Percentiles rank a stretch among this genome's conserved stretches.
Evolutionary conservation across 2,797 vertebrate species (phyloP).

Genomic region (Limnodromus scolopaceus): DNA sequence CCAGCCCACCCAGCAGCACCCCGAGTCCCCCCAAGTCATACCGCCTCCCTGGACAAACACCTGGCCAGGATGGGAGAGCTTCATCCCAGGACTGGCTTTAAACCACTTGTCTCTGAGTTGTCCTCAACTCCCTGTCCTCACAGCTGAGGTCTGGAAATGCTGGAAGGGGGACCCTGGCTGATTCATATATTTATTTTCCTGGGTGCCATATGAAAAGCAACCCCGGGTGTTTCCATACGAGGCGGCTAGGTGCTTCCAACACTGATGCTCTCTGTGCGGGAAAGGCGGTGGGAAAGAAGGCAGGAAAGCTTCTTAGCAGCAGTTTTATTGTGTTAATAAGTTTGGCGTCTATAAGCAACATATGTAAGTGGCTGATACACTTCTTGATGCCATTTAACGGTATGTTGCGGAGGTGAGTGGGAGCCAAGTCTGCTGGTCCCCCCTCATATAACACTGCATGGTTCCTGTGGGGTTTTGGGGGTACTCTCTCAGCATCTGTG

Average conservation of each 20-base stretch:
- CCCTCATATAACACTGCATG: accelerated
- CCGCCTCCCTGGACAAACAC: background rate
- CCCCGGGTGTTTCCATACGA: background rate
- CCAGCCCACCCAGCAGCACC: background rate
- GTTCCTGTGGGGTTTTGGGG: accelerated
- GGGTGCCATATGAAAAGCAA: background rate
- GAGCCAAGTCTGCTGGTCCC: background rate
- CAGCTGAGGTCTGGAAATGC: background rate
- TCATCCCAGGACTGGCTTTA: background rate
- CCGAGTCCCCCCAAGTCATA: accelerated
- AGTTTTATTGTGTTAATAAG: background rate
- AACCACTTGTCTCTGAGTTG: accelerated
- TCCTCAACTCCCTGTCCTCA: background rate
- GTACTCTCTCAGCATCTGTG: accelerated
- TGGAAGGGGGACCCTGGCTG: background rate
- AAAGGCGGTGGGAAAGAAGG: background rate
- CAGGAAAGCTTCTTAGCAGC: background rate
- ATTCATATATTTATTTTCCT: accelerated
- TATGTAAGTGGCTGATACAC: background rate
- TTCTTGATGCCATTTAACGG: background rate
- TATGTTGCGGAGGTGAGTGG: background rate
- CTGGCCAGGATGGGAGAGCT: accelerated
- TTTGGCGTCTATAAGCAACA: background rate
- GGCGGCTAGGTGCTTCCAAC: background rate
- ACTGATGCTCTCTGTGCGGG: accelerated